Percentiles rank a stretch among this genome's conserved stretches.
Conservation (phyloP, 2,797 vertebrate genomes). For the Pachyuromys duprasi region DNA sequence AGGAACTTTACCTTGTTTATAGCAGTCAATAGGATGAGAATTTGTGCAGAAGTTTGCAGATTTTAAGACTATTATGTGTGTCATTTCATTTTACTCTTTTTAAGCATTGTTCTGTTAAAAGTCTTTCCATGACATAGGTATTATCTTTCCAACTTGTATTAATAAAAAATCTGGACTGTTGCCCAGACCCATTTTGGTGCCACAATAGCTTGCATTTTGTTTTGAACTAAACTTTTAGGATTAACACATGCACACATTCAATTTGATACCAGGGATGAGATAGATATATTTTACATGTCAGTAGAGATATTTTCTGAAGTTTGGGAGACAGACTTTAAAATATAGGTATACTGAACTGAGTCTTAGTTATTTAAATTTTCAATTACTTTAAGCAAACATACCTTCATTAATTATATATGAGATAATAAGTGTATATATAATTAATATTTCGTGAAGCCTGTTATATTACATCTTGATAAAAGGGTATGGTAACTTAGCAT, state of each 20-base stretch:
- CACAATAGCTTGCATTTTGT: not conserved
- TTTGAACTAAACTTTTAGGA: not conserved
- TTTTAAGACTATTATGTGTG: not conserved
- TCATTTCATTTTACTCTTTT: constrained; percentile 9
- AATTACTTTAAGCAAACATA: not conserved
- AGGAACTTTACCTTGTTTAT: constrained; percentile 76
- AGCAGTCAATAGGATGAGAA: not conserved
- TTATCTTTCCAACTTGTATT: not conserved
- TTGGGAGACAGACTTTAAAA: not conserved
- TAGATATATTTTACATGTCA: not conserved
- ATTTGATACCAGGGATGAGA: not conserved
- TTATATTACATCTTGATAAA: not conserved
- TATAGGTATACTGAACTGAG: not conserved
- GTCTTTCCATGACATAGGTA: not conserved
- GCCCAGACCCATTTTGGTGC: not conserved
- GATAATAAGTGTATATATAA: not conserved
- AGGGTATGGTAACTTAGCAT: not conserved
- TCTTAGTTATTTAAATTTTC: not conserved
- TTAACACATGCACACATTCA: not conserved
- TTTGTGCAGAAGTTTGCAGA: not conserved
- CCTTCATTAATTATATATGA: not conserved
- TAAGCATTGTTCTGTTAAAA: not conserved
- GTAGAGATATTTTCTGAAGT: not conserved
- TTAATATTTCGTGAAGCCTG: not conserved
- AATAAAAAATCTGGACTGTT: not conserved